Percentiles rank a stretch among this genome's conserved stretches.
These are phyloP conservation scores for Centruroides vittatus DNA, from an alignment of 1,140 invertebrate genomes.

Conservation along the genomic window DNA sequence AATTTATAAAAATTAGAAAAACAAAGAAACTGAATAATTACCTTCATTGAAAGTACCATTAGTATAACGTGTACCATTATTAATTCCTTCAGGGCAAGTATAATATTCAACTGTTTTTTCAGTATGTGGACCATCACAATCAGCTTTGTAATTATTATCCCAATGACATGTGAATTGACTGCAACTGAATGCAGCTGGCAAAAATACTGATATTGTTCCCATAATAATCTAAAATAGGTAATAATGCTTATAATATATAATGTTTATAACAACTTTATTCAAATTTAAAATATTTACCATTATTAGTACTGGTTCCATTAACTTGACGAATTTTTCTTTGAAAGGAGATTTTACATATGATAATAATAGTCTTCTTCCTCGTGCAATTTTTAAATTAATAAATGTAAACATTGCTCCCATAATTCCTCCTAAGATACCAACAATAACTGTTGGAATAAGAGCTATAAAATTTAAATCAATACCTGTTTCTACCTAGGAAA, in stretches of 20 bases:
- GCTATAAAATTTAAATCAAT: conserved; percentile 15
- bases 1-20: too few species aligned
- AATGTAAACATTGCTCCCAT: conserved; percentile 87
- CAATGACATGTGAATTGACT: neutral
- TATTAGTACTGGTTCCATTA: conserved; percentile 4
- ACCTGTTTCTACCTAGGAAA: conserved; percentile 6
- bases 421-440: conserved; percentile 72
- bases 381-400: conserved; percentile 72
- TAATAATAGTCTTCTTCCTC: conserved; percentile 2
- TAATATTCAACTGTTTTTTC: conserved; percentile 4
- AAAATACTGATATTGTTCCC: conserved; percentile 5
- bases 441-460: conserved; percentile 38
- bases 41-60: conserved; percentile 17
- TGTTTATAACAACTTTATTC: neutral
- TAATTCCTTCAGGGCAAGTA: neutral
- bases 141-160: neutral
- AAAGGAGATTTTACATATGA: neutral
- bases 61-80: neutral
- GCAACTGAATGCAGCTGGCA: conserved; percentile 2
- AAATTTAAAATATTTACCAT: conserved; percentile 2
- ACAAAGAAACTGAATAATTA: neutral
- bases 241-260: neutral
- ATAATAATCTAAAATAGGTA: conserved; percentile 2
- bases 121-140: neutral
- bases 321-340: neutral